Evolutionary conservation across 2,113 vertebrate genomes (phyloP).

Genomic region (Hystrix cristata): DNA sequence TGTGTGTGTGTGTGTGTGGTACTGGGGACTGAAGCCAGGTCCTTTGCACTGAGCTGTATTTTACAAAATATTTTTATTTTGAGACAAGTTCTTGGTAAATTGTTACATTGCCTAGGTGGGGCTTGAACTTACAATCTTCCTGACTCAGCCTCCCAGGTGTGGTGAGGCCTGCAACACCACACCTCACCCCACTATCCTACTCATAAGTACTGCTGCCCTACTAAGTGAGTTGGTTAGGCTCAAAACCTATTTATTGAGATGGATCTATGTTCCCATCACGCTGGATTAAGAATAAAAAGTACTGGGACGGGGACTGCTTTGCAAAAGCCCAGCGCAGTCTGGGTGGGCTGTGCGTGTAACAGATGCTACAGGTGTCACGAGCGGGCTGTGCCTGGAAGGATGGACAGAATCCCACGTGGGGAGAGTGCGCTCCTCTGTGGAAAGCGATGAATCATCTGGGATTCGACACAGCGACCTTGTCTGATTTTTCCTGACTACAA

Average conservation of each 20-base stretch:
- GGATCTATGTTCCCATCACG: not conserved
- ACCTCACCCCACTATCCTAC: not conserved
- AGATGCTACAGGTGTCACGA: slow-evolving; percentile 12
- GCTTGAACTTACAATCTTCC: not conserved
- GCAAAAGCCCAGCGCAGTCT: not conserved
- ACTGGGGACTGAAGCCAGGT: not conserved
- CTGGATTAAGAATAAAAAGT: slow-evolving; percentile 42
- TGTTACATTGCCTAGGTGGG: not conserved
- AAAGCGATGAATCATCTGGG: not conserved
- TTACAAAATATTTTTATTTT: not conserved
- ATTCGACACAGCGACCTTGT: not conserved
- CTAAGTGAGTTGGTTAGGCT: not conserved
- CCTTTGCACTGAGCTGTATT: not conserved
- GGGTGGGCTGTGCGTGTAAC: not conserved
- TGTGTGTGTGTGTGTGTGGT: not conserved
- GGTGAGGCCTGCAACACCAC: not conserved
- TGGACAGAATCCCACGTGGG: not conserved
- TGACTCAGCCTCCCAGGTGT: not conserved
- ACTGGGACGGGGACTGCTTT: not conserved
- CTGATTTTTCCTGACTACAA: not conserved
- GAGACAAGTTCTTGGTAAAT: not conserved
- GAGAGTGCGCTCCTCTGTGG: not conserved
- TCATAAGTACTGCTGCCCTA: not conserved
- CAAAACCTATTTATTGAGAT: not conserved
- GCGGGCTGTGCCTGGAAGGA: not conserved